Evolutionary conservation across 2,888 invertebrate genomes (phyloP).

Genomic region (Electrophaes corylata): DNA sequence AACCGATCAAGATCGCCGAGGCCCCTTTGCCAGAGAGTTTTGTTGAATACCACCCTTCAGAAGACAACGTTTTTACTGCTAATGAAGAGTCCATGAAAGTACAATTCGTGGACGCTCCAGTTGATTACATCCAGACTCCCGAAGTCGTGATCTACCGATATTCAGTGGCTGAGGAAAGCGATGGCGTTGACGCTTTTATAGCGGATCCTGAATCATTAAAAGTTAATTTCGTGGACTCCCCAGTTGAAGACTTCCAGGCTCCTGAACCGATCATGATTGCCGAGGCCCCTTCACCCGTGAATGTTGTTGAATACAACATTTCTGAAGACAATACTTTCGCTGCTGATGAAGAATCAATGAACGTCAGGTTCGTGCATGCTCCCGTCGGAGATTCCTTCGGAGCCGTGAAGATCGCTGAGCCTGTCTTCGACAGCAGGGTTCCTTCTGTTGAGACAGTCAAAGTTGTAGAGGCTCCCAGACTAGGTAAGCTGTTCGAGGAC

Average conservation of each 20-base stretch:
- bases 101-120: constrained; percentile 14
- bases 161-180: not conserved
- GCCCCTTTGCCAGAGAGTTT: not conserved
- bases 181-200: not conserved
- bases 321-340: not conserved
- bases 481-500: constrained; percentile 42
- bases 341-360: constrained; percentile 1
- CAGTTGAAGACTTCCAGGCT: not conserved
- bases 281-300: no score
- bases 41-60: not conserved
- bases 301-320: not conserved
- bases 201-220: not conserved
- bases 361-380: constrained; percentile 1
- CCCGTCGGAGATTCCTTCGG: not conserved
- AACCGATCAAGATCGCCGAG: not conserved
- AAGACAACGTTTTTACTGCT: not conserved
- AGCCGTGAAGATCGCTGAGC: constrained; percentile 7
- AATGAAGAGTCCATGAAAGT: constrained; percentile 1
- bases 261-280: not conserved
- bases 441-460: constrained; percentile 20
- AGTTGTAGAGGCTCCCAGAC: constrained; percentile 30
- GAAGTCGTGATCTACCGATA: not conserved
- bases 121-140: not conserved
- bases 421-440: not conserved
- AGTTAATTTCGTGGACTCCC: not conserved